Conservation (phyloP, 2,797 vertebrate species). For the Sylvilagus floridanus region DNA sequence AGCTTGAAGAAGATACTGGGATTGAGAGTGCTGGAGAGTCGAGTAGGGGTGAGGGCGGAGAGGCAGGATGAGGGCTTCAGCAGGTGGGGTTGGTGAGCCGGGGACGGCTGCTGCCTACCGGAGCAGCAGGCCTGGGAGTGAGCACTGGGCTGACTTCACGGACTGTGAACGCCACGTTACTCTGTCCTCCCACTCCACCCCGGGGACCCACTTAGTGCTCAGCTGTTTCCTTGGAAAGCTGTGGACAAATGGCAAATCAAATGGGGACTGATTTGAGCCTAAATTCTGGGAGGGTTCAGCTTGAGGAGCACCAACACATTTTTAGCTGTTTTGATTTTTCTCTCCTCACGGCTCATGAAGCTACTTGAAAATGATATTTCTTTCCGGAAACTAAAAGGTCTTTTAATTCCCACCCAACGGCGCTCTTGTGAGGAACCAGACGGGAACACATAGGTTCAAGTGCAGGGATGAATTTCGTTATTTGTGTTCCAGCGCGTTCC, state of each 20-base stretch:
- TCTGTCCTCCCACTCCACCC: too few species aligned
- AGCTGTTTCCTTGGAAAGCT: background rate
- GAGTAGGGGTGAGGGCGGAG: background rate
- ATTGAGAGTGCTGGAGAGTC: background rate
- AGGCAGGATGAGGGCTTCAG: background rate
- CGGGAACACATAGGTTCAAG: background rate
- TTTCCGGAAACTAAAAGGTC: background rate
- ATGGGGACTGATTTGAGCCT: background rate
- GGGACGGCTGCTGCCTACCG: background rate
- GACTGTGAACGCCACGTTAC: fast-evolving
- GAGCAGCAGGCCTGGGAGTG: fast-evolving
- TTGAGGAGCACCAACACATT: background rate
- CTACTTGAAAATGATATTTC: background rate
- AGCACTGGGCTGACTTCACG: fast-evolving
- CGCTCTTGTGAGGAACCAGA: background rate
- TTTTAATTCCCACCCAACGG: background rate
- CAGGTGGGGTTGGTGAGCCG: background rate
- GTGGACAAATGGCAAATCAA: background rate
- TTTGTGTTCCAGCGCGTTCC: background rate
- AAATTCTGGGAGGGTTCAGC: background rate
- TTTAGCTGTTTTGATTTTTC: background rate
- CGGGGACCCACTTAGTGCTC: background rate
- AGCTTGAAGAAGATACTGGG: background rate
- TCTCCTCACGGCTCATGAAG: background rate
- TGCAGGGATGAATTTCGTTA: background rate